Conservation (phyloP, 2,888 invertebrate species). For the Platerodrilus igneus region DNA sequence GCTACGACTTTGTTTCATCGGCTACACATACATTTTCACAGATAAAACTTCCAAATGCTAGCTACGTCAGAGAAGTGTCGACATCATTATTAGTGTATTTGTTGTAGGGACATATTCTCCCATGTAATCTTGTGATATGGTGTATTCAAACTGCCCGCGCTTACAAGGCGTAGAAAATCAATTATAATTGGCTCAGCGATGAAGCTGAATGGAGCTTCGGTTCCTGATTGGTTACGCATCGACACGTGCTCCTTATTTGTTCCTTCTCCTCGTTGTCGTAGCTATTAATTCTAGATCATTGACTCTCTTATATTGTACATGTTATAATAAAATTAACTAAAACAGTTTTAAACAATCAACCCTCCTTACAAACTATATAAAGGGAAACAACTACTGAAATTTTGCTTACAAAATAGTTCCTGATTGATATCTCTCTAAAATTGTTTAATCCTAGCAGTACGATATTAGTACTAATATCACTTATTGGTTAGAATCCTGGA, state of each 20-base stretch:
- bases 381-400: too few species aligned
- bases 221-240: conserved; percentile 54
- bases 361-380: too few species aligned
- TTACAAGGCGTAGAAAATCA: conserved; percentile 45
- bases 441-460: too few species aligned
- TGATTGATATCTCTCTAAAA: too few species aligned
- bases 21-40: conserved; percentile 5
- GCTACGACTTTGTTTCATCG: conserved; percentile 17
- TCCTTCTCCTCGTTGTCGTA: conserved; percentile 32
- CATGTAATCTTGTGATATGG: conserved; percentile 46
- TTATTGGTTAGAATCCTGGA: too few species aligned
- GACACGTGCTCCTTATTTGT: conserved; percentile 55
- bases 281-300: conserved; percentile 36
- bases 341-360: too few species aligned
- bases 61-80: conserved; percentile 10
- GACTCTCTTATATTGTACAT: too few species aligned
- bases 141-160: conserved; percentile 42
- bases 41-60: not conserved
- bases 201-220: conserved; percentile 34
- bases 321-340: too few species aligned
- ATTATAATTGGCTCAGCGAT: conserved; percentile 40
- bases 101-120: conserved; percentile 38
- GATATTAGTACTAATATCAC: too few species aligned
- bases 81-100: conserved; percentile 31
- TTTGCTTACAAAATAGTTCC: too few species aligned